Conservation (phyloP, 2,797 vertebrate genomes). For the Lophius americanus region DNA sequence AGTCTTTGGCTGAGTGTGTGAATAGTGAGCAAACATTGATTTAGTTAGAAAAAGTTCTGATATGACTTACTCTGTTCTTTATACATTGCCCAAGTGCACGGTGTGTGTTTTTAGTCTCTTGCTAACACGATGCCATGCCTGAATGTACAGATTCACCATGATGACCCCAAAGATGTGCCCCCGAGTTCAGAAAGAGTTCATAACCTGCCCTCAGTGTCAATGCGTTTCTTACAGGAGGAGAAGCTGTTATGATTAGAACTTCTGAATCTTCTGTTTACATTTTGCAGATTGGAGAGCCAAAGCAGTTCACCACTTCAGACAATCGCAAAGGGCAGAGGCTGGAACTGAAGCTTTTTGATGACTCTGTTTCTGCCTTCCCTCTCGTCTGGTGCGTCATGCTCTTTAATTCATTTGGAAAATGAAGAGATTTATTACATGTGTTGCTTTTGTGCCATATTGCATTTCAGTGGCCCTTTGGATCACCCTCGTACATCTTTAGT, state of each 20-base stretch:
- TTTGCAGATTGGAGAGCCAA: conserved; percentile 88
- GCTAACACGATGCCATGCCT: conserved; percentile 16
- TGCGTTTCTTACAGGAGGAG: conserved; percentile 9
- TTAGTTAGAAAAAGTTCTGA: neutral
- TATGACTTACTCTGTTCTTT: conserved; percentile 16
- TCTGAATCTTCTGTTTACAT: conserved; percentile 51
- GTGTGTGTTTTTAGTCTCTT: conserved; percentile 7
- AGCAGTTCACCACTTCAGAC: conserved; percentile 91
- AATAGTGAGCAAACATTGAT: conserved; percentile 24
- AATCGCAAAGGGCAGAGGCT: conserved; percentile 92
- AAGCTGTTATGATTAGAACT: conserved; percentile 29
- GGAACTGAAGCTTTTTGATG: conserved; percentile 94
- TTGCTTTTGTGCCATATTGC: conserved; percentile 28
- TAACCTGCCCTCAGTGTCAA: conserved; percentile 1
- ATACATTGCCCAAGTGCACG: conserved; percentile 10
- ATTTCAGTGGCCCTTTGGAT: conserved; percentile 11
- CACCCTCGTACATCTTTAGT: conserved; percentile 25
- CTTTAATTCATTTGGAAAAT: conserved; percentile 39
- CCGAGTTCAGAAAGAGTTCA: conserved; percentile 49
- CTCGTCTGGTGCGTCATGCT: conserved; percentile 86
- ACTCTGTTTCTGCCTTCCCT: conserved; percentile 88
- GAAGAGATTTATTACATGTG: conserved; percentile 32
- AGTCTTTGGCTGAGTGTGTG: conserved; percentile 10
- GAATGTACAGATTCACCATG: conserved; percentile 22
- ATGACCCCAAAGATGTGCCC: conserved; percentile 11